phyloP scores from a whole-genome alignment of 2,888 invertebrate genomes.

The Formica aserva region DNA sequence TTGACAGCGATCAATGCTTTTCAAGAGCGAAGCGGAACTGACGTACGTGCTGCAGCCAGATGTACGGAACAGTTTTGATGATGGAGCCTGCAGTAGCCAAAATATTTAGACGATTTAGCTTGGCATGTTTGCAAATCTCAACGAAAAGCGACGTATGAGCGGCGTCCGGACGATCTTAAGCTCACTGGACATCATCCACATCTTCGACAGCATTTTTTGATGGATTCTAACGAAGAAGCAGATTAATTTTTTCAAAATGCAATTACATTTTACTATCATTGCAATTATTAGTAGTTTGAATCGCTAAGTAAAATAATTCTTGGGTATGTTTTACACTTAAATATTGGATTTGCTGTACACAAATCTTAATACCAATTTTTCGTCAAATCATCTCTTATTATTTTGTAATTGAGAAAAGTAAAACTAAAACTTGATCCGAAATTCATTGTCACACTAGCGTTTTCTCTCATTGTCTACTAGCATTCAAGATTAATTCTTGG shows the following conservation, averaged over 20 bases:
- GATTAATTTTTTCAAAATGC: neutral
- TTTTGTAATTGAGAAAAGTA: neutral
- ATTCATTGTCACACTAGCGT: neutral
- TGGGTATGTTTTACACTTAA: neutral
- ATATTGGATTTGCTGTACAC: neutral
- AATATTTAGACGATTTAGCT: constrained; percentile 79
- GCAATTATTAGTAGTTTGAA: neutral
- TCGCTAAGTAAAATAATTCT: neutral
- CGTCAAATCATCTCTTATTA: neutral
- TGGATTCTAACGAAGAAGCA: neutral
- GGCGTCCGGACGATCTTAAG: neutral
- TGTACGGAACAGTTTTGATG: constrained; percentile 66
- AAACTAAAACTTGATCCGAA: neutral
- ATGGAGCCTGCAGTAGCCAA: constrained; percentile 73
- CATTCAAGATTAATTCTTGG: neutral
- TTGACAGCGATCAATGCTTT: constrained; percentile 12
- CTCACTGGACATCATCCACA: neutral
- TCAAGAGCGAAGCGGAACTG: constrained; percentile 71
- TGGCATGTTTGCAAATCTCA: constrained; percentile 35
- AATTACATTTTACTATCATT: neutral
- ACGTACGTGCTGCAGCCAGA: constrained; percentile 62
- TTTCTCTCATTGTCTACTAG: neutral
- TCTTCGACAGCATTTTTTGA: neutral
- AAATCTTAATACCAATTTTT: neutral
- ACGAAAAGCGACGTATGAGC: constrained; percentile 16